Percentiles rank a stretch among this genome's conserved stretches.
These are phyloP conservation scores for Physocephala rufipes DNA, from an alignment of 2,888 invertebrate genomes.

Conservation along the genomic window DNA sequence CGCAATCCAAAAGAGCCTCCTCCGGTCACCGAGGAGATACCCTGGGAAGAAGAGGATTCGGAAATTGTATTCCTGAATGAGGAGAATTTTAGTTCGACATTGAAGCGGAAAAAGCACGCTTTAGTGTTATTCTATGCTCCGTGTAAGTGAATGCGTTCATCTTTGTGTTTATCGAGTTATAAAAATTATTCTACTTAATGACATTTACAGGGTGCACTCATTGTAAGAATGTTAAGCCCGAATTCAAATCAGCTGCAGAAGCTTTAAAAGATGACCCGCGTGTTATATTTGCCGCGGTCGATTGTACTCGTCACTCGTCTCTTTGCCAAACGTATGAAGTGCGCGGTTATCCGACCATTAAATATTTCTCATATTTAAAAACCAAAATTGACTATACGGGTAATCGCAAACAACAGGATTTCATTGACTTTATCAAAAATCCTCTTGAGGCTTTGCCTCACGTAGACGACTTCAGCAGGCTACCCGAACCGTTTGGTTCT, in stretches of 20 bases:
- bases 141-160: slow-evolving; percentile 71
- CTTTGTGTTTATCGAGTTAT: neutral
- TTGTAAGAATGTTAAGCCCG: slow-evolving; percentile 88
- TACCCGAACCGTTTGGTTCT: slow-evolving; percentile 65
- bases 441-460: slow-evolving; percentile 4
- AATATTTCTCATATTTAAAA: slow-evolving; percentile 85
- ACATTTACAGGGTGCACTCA: slow-evolving; percentile 83
- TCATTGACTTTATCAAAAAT: slow-evolving; percentile 56
- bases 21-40: slow-evolving; percentile 82
- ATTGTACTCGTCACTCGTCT: slow-evolving; percentile 74
- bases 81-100: slow-evolving; percentile 75
- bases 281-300: slow-evolving; percentile 83
- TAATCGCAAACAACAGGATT: slow-evolving; percentile 74
- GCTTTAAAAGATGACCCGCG: slow-evolving; percentile 79
- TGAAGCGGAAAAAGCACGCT: slow-evolving; percentile 87
- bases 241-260: slow-evolving; percentile 78
- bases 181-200: neutral
- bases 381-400: slow-evolving; percentile 75
- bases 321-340: slow-evolving; percentile 78
- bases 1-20: slow-evolving; percentile 84
- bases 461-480: slow-evolving; percentile 22
- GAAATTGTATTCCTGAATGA: slow-evolving; percentile 81
- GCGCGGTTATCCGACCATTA: slow-evolving; percentile 85
- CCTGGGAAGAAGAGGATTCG: slow-evolving; percentile 78
- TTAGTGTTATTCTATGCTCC: slow-evolving; percentile 93